These are phyloP conservation scores for Cynaeus angustus DNA, from an alignment of 2,888 invertebrate genomes.

Conservation along the genomic window DNA sequence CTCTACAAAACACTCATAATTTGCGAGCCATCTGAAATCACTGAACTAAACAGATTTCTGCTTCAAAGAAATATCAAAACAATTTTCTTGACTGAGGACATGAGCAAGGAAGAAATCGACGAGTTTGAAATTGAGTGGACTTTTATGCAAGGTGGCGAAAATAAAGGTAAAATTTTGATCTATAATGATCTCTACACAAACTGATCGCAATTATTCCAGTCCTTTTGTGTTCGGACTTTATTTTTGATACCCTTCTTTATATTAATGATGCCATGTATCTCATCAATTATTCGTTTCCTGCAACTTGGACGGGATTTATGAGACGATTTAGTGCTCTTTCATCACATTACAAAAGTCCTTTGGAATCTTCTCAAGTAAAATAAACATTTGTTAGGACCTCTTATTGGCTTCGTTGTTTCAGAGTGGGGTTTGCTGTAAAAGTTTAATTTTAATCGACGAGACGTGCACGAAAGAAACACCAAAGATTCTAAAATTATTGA, in stretches of 20 bases:
- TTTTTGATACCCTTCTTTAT: constrained; percentile 75
- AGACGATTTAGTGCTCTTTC: constrained; percentile 80
- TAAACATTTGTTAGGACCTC: constrained; percentile 14
- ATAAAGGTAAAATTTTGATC: constrained; percentile 47
- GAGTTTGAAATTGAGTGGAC: constrained; percentile 59
- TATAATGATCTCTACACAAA: neutral
- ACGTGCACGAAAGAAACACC: constrained; percentile 71
- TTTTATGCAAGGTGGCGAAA: constrained; percentile 21
- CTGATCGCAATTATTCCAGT: constrained; percentile 54
- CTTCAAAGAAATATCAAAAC: constrained; percentile 59
- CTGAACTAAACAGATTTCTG: constrained; percentile 65
- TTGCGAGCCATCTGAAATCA: constrained; percentile 77
- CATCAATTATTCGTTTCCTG: constrained; percentile 82
- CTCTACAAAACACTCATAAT: constrained; percentile 77
- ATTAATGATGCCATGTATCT: constrained; percentile 79
- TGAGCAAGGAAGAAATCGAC: constrained; percentile 55
- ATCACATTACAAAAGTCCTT: constrained; percentile 74
- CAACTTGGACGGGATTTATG: constrained; percentile 79
- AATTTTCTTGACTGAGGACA: constrained; percentile 58
- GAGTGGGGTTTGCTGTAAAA: constrained; percentile 54
- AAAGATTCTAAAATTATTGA: constrained; percentile 62
- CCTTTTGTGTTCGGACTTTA: constrained; percentile 82
- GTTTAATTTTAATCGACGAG: constrained; percentile 61
- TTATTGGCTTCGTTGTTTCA: constrained; percentile 41
- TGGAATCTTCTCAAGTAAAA: constrained; percentile 42